These are phyloP conservation scores for Picus viridis DNA, from an alignment of 2,797 vertebrate genomes.

Conservation along the genomic window DNA sequence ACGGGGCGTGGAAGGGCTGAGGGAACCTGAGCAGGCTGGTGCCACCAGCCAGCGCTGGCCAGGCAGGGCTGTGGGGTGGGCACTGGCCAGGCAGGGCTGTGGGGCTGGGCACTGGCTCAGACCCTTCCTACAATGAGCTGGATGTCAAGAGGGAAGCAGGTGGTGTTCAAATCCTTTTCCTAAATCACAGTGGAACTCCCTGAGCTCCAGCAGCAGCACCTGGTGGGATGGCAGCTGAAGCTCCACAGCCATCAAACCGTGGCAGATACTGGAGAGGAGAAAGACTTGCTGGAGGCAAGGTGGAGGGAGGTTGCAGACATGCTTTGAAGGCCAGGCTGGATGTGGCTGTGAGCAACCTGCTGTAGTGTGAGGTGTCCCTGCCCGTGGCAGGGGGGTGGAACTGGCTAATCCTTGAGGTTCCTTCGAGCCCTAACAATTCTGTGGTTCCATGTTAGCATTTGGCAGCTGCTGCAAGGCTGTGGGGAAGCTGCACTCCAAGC, in stretches of 20 bases:
- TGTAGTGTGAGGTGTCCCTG: too few species aligned
- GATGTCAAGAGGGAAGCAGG: too few species aligned
- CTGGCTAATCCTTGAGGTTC: too few species aligned
- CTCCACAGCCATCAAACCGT: accelerated
- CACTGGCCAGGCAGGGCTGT: accelerated
- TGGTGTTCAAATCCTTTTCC: background rate
- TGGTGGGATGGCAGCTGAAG: background rate
- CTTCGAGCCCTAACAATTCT: too few species aligned
- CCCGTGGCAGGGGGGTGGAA: too few species aligned
- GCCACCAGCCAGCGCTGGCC: background rate
- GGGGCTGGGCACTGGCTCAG: accelerated
- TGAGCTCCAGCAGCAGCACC: background rate
- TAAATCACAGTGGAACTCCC: background rate
- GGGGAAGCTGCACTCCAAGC: accelerated
- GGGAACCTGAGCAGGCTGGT: too few species aligned
- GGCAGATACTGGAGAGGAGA: background rate
- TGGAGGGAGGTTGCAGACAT: accelerated
- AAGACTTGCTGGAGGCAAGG: background rate
- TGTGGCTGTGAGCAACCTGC: too few species aligned
- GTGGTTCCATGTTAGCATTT: too few species aligned
- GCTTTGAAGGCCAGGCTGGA: too few species aligned
- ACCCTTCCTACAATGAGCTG: accelerated
- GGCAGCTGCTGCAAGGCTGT: background rate
- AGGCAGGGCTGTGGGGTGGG: too few species aligned
- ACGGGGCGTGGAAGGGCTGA: accelerated